These are phyloP conservation scores for Hippopotamus amphibius DNA, from an alignment of 2,113 vertebrate genomes.

Conservation along the genomic window DNA sequence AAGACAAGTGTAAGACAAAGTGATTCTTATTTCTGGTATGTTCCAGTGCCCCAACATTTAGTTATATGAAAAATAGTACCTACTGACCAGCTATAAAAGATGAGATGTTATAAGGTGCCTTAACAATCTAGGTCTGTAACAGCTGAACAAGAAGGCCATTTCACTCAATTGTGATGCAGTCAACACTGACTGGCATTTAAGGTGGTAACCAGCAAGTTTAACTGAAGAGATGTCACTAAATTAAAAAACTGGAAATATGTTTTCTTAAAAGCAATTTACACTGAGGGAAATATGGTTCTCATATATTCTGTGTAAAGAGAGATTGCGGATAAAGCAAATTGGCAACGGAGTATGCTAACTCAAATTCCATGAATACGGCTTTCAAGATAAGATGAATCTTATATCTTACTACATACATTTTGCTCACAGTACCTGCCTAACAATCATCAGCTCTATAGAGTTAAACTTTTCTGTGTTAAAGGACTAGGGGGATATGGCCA, in stretches of 20 bases:
- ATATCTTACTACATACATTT: background rate
- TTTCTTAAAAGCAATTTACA: constrained; percentile 1
- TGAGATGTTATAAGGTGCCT: background rate
- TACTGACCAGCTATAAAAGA: background rate
- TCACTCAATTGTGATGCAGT: background rate
- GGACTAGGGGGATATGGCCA: background rate
- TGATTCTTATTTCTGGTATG: background rate
- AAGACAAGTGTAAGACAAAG: constrained; percentile 37
- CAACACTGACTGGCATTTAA: background rate
- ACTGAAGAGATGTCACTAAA: background rate
- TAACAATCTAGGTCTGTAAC: background rate
- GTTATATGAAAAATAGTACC: background rate
- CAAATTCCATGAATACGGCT: background rate
- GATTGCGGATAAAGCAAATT: background rate
- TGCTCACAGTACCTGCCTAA: background rate
- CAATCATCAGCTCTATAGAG: background rate
- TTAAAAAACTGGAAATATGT: background rate
- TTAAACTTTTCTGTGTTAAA: constrained; percentile 14
- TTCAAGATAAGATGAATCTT: background rate
- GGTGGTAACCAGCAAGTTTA: background rate
- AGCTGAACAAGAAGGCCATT: constrained; percentile 18
- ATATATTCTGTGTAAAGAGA: constrained; percentile 8
- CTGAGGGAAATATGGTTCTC: background rate
- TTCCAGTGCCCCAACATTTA: constrained; percentile 32
- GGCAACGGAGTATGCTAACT: constrained; percentile 25